phyloP scores from a whole-genome alignment of 2,113 vertebrate species.

The Okapia johnstoni region DNA sequence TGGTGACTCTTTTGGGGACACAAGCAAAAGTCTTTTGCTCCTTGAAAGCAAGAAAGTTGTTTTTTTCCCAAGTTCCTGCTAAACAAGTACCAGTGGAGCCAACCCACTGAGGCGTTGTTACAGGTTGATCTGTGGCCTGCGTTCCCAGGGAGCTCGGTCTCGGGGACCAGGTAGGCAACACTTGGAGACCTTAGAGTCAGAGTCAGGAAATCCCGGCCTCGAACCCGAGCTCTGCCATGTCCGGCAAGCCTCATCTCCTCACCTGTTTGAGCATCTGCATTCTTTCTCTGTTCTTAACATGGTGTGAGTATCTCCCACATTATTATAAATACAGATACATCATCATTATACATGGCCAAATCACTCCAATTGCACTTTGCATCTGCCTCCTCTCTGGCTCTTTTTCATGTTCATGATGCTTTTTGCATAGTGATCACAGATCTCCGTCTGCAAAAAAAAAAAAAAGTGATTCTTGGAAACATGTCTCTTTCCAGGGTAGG shows the following conservation, averaged over 20 bases:
- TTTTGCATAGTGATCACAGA: background rate
- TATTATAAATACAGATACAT: background rate
- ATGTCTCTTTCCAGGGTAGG: background rate
- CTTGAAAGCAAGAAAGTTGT: background rate
- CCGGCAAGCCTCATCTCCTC: background rate
- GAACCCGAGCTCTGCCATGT: background rate
- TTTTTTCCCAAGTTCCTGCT: background rate
- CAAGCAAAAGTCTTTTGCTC: background rate
- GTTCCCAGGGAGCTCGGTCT: background rate
- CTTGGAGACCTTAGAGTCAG: background rate
- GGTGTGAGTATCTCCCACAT: background rate
- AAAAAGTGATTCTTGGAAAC: background rate
- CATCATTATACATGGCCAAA: background rate
- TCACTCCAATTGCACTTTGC: background rate
- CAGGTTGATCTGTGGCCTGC: no score
- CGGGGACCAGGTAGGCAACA: fast-evolving
- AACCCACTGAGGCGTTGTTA: fast-evolving
- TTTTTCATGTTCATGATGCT: background rate
- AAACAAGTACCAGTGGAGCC: background rate
- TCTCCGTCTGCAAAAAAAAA: background rate
- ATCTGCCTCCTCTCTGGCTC: background rate
- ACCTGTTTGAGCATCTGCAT: background rate
- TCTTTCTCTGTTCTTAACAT: fast-evolving
- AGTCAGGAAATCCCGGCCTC: background rate
- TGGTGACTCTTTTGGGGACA: background rate